Evolutionary conservation across 2,797 vertebrate genomes (phyloP).

Genomic region (Siniperca scherzeri): DNA sequence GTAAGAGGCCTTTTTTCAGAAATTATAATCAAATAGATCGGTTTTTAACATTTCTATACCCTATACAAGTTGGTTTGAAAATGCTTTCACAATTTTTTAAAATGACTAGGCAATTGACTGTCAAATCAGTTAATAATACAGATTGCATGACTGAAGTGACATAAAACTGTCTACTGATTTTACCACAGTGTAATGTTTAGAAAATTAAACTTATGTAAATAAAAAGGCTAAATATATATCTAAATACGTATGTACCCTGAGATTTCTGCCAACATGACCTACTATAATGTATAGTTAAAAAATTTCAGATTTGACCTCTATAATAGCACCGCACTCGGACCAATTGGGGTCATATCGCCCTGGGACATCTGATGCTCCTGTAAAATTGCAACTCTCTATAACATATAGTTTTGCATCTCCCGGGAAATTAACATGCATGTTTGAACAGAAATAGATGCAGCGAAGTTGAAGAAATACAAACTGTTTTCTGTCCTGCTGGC

Average conservation of each 20-base stretch:
- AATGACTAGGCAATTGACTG: not conserved
- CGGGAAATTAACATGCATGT: slow-evolving; percentile 53
- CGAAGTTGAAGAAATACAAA: slow-evolving; percentile 33
- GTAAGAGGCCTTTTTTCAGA: not conserved
- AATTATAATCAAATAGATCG: not conserved
- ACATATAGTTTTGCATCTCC: slow-evolving; percentile 47
- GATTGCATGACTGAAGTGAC: not conserved
- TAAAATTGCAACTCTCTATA: slow-evolving; percentile 33
- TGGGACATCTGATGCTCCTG: slow-evolving; percentile 19
- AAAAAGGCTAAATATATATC: not conserved
- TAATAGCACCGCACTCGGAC: slow-evolving; percentile 9
- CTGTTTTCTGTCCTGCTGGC: not conserved
- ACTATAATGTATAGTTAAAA: not conserved
- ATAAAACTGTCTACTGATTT: not conserved
- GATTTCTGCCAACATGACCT: not conserved
- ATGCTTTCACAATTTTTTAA: not conserved
- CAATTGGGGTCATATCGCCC: slow-evolving; percentile 24
- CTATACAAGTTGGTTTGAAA: not conserved
- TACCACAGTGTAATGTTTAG: not conserved
- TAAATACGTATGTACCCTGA: not conserved
- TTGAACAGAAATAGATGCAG: slow-evolving; percentile 34
- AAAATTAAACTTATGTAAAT: not conserved
- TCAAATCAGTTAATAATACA: not conserved
- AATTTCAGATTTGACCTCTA: not conserved
- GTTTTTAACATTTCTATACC: not conserved